A percentile compares a stretch with the other conserved stretches of the same genome.
These are phyloP conservation scores for Berghia stephanieae DNA, from an alignment of 1,140 invertebrate genomes.

Conservation along the genomic window DNA sequence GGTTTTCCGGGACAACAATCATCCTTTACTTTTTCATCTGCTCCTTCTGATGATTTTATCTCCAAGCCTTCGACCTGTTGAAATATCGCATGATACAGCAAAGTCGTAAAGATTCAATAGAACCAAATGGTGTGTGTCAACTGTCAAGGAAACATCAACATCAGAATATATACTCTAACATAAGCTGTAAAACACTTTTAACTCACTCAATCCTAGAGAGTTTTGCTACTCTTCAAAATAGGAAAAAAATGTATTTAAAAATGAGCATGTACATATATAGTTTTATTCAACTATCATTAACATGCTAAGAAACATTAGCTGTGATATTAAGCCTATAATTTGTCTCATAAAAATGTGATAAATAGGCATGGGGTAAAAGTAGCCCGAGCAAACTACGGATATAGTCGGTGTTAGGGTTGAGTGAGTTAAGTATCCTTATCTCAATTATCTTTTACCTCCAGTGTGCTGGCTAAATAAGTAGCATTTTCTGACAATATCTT, in stretches of 20 bases:
- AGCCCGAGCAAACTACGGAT: too few species aligned
- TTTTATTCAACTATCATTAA: too few species aligned
- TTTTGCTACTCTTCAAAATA: neutral
- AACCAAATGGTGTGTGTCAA: too few species aligned
- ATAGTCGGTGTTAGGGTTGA: too few species aligned
- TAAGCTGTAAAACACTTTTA: too few species aligned
- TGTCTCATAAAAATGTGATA: too few species aligned
- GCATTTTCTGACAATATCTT: constrained; percentile 80
- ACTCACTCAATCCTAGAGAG: neutral
- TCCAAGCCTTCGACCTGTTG: constrained; percentile 34
- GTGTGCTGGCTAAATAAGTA: constrained; percentile 83
- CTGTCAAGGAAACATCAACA: too few species aligned
- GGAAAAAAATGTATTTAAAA: neutral
- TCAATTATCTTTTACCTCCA: constrained; percentile 77
- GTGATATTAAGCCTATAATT: too few species aligned
- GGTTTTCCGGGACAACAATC: constrained; percentile 92
- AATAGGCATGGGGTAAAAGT: too few species aligned
- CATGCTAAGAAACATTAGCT: too few species aligned
- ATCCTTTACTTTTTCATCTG: constrained; percentile 86
- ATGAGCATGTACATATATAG: neutral
- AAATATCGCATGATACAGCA: constrained; percentile 3
- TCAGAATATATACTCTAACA: too few species aligned
- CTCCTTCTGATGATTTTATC: constrained; percentile 78
- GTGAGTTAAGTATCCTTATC: neutral
- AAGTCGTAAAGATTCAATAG: too few species aligned